Percentiles rank a stretch among this genome's conserved stretches.
Evolutionary conservation across 1,140 invertebrate species (phyloP).

Genomic region (Pectinophora gossypiella): DNA sequence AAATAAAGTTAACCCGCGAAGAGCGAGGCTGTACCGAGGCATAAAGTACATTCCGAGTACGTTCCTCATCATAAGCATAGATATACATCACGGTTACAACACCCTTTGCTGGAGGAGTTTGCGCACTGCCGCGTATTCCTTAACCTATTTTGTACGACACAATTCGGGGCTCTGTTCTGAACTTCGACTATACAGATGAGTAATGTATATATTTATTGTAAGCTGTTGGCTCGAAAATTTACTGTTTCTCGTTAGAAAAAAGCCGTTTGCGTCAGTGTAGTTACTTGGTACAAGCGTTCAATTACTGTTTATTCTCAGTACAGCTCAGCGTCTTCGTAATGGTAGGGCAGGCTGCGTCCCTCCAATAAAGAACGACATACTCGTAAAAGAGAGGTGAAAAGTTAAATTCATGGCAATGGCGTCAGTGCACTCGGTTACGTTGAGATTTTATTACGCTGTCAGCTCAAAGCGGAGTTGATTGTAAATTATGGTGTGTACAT

Average conservation of each 20-base stretch:
- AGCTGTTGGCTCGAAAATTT: conserved; percentile 16
- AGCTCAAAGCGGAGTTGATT: not conserved
- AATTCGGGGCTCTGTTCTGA: conserved; percentile 21
- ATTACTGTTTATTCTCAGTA: conserved; percentile 17
- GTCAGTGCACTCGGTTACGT: not conserved
- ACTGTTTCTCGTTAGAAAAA: conserved; percentile 19
- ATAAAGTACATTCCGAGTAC: conserved; percentile 16
- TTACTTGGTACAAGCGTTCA: conserved; percentile 18
- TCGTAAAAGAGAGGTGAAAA: conserved; percentile 9
- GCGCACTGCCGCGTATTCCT: conserved; percentile 23
- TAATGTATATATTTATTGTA: conserved; percentile 20
- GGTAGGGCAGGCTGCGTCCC: conserved; percentile 5
- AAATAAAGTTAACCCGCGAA: conserved; percentile 17
- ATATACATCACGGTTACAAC: conserved; percentile 18
- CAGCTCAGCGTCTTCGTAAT: conserved; percentile 1
- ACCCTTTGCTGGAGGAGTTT: conserved; percentile 27
- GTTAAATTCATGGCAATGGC: not conserved
- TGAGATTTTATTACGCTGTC: not conserved
- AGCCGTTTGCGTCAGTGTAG: conserved; percentile 14
- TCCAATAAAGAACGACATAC: conserved; percentile 9
- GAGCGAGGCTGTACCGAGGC: conserved; percentile 6
- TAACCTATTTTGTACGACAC: conserved; percentile 30
- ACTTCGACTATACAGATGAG: conserved; percentile 16
- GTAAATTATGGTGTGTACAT: not conserved
- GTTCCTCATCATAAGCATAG: conserved; percentile 22